Evolutionary conservation across 2,888 invertebrate genomes (phyloP), one percentile per base, ranked within the genome.

Genomic region (Drosophila picticornis): DNA sequence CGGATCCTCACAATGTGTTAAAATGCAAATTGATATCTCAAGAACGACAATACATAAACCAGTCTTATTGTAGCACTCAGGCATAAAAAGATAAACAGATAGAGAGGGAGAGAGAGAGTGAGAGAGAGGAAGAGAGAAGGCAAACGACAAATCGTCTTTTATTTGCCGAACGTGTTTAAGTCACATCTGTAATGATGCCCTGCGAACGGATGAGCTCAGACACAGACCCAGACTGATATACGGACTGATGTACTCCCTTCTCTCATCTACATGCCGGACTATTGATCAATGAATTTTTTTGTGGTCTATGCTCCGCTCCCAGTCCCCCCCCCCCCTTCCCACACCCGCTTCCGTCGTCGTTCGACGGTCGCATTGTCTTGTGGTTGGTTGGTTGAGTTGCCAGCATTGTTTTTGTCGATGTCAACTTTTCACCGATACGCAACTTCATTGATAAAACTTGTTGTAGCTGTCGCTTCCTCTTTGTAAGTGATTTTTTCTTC

Each of bases 381-480:
- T 68, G 73, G 88, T 57, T 57, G 16, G 53, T 53, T 56, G 38
- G 56, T 68, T 68, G 11, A 22, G 61, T 56, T 72, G 50, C 22
- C 51, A 40, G 34, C 46, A 27, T 75, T 74, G 78, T 59, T 65
- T 69, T 61, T 79, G 61, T 75, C 59, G 75, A 82, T 67, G 53
- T 77, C 83, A 85, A 72, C 81, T 62, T 72, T 80, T 66, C 70
- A 73, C 55, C 67, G 69, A 61, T 52, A 55, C 65, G 57, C 61
- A 82, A 67, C 74, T 89, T 84, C 85, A 85, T 89, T 85, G 84
- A 84, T 89, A 80, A 84, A 86, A 87, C 80, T 80, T 75, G 88
- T 78, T 80, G 73, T 73, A 61, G 77, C 63, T 70, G 77, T 71
- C 90, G 78, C 74, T 85, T 85, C 85, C 85, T 89, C 90, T 89